Base-by-base conservation (phyloP, 2,797 vertebrate species). In the Rhynchotus rufescens region DNA sequence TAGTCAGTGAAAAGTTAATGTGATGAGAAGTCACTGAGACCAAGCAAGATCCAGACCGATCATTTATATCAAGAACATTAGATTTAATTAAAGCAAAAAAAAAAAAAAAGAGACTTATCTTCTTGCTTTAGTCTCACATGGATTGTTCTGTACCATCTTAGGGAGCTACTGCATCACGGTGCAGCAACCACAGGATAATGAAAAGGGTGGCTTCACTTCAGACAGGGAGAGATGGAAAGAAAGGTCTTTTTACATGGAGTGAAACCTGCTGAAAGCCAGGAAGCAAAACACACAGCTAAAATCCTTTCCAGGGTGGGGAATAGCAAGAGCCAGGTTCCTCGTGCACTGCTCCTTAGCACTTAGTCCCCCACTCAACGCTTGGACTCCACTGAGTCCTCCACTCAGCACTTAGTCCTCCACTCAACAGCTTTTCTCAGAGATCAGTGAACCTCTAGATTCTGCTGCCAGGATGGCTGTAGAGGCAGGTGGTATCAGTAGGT, bases 81-180 rank as follows among this genome's bases (percentile, higher is more conserved):
- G 10, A 20, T 65, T 77, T 61, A 65, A 92, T 91, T 92, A 92
- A 94, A 95, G 68, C 68, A 51, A 65, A 86, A 52, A 47, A 47
- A 47, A 47, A 6, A 0, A 26, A 32, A 82, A 36, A 36, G 28
- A 54, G 32, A 51, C 4, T 22, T 17, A 40, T 0, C 2, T 47
- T 73, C 32, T 30, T 82, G 44, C 30, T 71, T 10, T 71, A 73
- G 32, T 91, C 38, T 94, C 56, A 10, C 3, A 2, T 42, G 56
- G 45, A 28, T 30, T 80, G 40, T 16, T 28, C 44, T 25, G 45
- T n/a, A 56, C 28, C 28, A 6, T 56, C 28, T 56, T 56, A 17
- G 11, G 28, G 52, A 56, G 28, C n/a, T n/a, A 56, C 16, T 10
- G 25, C n/a, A 40, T 10, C n/a, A 20, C 8, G 6, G 4, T 21